These are phyloP conservation scores for Spongilla lacustris DNA, from an alignment of 37 sponge, comb jelly and placozoan species.

Conservation along the genomic window DNA sequence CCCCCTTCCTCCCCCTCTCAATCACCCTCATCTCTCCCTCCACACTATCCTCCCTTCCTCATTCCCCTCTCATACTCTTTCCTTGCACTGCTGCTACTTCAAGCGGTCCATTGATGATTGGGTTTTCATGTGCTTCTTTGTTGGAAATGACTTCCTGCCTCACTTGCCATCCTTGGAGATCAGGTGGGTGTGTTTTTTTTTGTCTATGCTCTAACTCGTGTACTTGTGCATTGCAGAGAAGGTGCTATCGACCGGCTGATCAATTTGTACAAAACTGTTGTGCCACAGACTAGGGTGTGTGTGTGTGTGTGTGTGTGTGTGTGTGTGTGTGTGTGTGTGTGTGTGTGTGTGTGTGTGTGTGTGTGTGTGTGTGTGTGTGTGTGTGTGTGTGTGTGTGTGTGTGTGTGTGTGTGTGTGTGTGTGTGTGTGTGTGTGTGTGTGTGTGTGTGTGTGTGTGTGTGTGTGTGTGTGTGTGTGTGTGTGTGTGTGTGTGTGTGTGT, in stretches of 20 bases:
- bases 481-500: too few species aligned
- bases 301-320: background rate
- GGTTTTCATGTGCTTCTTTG: constrained; percentile 99
- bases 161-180: constrained; percentile 98
- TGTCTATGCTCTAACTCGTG: too few species aligned
- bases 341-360: background rate
- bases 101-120: constrained; percentile 98
- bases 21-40: background rate
- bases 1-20: background rate
- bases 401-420: background rate
- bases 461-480: too few species aligned
- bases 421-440: too few species aligned
- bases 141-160: constrained; percentile 99
- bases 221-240: constrained; percentile 50
- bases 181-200: background rate
- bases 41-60: background rate
- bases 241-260: constrained; percentile 97
- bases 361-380: background rate
- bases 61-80: background rate
- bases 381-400: background rate
- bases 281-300: constrained; percentile 83
- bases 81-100: constrained; percentile 12
- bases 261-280: constrained; percentile 86
- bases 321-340: background rate
- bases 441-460: too few species aligned